Evolutionary conservation across 2,888 invertebrate genomes (phyloP).

Genomic region (Zygothrica quintamaculata): DNA sequence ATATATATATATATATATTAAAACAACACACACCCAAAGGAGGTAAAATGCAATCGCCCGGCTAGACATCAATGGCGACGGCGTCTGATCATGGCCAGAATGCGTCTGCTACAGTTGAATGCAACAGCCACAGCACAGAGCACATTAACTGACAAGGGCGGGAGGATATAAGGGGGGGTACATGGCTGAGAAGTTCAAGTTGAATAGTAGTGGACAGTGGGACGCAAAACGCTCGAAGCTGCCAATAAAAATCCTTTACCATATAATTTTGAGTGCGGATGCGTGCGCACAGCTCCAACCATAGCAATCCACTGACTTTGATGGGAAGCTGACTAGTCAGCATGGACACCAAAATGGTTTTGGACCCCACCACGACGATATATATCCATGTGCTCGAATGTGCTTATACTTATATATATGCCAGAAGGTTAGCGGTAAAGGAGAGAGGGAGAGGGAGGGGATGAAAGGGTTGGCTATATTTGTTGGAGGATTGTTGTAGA

Average conservation of each 20-base stretch:
- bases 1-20: neutral
- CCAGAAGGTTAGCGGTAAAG: neutral
- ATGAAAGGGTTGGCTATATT: too few relatives aligned
- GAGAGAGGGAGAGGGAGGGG: neutral
- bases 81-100: constrained; percentile 36
- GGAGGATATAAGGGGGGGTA: constrained; percentile 30
- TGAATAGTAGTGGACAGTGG: constrained; percentile 12
- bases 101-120: constrained; percentile 11
- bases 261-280: constrained; percentile 79
- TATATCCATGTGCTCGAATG: constrained; percentile 8
- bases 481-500: too few relatives aligned
- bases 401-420: constrained; percentile 3
- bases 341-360: constrained; percentile 23
- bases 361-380: constrained; percentile 19
- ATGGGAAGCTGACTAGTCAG: constrained; percentile 75
- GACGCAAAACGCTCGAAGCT: constrained; percentile 71
- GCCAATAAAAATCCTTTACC: constrained; percentile 81
- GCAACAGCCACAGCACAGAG: constrained; percentile 3
- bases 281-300: constrained; percentile 64
- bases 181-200: too few relatives aligned
- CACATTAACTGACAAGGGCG: neutral
- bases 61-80: constrained; percentile 70
- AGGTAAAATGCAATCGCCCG: constrained; percentile 28
- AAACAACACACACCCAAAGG: neutral
- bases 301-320: constrained; percentile 66